Percentiles rank a stretch among this genome's conserved stretches.
Evolutionary conservation across 1,140 invertebrate genomes (phyloP).

Genomic region (Bombus superbus): DNA sequence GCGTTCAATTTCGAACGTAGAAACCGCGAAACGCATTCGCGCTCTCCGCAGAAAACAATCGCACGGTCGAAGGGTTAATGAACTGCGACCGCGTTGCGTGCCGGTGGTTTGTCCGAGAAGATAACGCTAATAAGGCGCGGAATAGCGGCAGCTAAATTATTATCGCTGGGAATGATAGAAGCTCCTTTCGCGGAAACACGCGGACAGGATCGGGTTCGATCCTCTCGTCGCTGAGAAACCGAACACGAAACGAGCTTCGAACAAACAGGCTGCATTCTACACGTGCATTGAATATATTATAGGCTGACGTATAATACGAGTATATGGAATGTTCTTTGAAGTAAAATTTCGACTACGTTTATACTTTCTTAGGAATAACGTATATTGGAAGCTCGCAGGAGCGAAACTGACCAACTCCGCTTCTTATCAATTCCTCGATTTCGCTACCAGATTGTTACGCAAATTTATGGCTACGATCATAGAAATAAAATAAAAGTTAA

Average conservation of each 20-base stretch:
- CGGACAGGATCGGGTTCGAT: neutral
- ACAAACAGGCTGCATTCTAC: neutral
- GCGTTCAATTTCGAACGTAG: neutral
- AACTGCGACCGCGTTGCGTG: slow-evolving; percentile 33
- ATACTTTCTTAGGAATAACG: no score
- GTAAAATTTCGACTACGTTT: no score
- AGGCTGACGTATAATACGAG: no score
- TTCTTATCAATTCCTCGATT: no score
- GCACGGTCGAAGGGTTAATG: slow-evolving; percentile 46
- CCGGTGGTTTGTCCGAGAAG: slow-evolving; percentile 20
- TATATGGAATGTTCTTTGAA: neutral
- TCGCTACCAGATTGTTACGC: no score
- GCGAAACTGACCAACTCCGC: no score
- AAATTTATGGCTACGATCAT: no score
- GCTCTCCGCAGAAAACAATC: slow-evolving; percentile 18
- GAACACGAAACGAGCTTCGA: neutral
- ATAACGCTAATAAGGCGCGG: slow-evolving; percentile 44
- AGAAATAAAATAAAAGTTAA: no score
- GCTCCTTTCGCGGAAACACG: slow-evolving; percentile 25
- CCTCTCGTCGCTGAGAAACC: neutral
- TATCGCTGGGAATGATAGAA: slow-evolving; percentile 37
- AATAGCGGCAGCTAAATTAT: slow-evolving; percentile 41
- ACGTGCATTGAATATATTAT: neutral
- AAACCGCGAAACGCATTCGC: neutral
- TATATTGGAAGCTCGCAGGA: no score